Evolutionary conservation across 2,888 invertebrate genomes (phyloP), one percentile per base, ranked within the genome.

Genomic region (Drosophila prolongata): DNA sequence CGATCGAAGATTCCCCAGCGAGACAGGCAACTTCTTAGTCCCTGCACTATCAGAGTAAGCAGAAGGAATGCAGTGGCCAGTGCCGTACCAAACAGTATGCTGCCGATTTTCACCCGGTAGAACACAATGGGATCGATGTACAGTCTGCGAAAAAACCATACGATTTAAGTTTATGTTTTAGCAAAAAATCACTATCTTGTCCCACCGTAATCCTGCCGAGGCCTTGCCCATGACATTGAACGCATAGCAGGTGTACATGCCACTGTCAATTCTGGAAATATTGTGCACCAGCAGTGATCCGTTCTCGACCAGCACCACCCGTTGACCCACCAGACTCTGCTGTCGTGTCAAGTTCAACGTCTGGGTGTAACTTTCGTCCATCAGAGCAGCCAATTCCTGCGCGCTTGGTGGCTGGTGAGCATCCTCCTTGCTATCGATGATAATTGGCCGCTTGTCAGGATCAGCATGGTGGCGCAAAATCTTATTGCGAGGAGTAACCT

Each of bases 121-220:
- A 97, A 95, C 66, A 97, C 95, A 87, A 95, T 94, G 16, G 98
- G 97, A 92, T 98, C 97, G 90, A 98, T 95, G 90, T 96, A 95
- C 60, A 98, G 93, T 55, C 95, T 92, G 54, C 8, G 44, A 34
- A 35, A 44, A n/a, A 8, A 4, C 0, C 10, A 38, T 38, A n/a
- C 38, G 38, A 4, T 8, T 35, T 27, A 0, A 24, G 24, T 27
- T 11, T 1, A 1, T 19, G 10, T 19, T 47, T 13, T 13, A 6
- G 3, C 6, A 11, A 16, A 11, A 8, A 35, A 2, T 13, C 0
- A 3, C 34, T n/a, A 14, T 2, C 8, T 13, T 35, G 2, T 27
- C 34, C n/a, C 70, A 92, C 92, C 92, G 90, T 38, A 98, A 95
- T 84, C 95, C 95, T 49, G 95, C 94, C 2, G 97, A 96, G 35